phyloP scores from a whole-genome alignment of 2,113 vertebrate species.

The Grammomys surdaster region DNA sequence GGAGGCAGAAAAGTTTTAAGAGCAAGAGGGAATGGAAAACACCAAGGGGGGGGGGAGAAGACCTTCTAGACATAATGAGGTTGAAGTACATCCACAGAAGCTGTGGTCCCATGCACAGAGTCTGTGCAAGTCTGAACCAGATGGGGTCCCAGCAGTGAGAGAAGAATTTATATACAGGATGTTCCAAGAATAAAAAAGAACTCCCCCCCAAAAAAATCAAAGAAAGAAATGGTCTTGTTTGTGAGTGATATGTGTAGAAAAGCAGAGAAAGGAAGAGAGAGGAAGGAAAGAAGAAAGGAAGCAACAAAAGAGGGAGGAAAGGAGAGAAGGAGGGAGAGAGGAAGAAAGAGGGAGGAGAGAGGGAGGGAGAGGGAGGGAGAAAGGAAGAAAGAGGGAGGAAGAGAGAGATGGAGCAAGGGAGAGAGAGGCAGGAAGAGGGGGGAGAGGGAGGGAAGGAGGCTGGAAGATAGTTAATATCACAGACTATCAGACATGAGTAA shows the following conservation, averaged over 20 bases:
- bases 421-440: fast-evolving
- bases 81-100: not conserved
- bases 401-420: not conserved
- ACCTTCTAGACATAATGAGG: not conserved
- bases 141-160: not conserved
- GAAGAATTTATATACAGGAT: not conserved
- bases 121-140: not conserved
- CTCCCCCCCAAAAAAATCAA: not conserved
- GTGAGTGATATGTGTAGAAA: not conserved
- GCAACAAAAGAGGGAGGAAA: not conserved
- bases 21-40: not conserved
- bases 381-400: fast-evolving
- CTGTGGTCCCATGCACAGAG: not conserved
- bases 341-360: fast-evolving
- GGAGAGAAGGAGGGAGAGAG: no score
- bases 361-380: fast-evolving
- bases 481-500: not conserved
- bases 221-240: not conserved
- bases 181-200: not conserved
- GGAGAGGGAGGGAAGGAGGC: not conserved
- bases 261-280: fast-evolving
- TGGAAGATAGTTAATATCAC: not conserved
- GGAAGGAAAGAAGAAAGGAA: no score
- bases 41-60: not conserved
- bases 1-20: not conserved